These are phyloP conservation scores for Clangula hyemalis DNA, from an alignment of 2,797 vertebrate genomes.

Conservation along the genomic window DNA sequence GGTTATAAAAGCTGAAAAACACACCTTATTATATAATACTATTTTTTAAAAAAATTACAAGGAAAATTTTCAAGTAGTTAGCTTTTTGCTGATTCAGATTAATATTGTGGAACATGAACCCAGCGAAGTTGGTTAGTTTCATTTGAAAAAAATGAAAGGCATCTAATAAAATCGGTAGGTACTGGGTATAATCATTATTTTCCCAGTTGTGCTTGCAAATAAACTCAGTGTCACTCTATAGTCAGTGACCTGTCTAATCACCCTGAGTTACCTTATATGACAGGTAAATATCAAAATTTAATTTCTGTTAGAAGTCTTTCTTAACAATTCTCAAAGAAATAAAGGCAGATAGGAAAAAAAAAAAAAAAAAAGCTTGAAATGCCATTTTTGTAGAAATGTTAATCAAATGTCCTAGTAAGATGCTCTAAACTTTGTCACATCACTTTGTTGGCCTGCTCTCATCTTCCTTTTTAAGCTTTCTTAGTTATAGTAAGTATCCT, in stretches of 20 bases:
- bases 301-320: neutral
- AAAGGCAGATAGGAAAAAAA: neutral
- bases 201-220: neutral
- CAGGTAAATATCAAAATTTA: neutral
- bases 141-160: slow-evolving; percentile 4
- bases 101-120: neutral
- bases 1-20: neutral
- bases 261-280: neutral
- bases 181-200: neutral
- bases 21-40: neutral
- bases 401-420: neutral
- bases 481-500: neutral
- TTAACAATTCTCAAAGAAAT: neutral
- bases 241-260: neutral
- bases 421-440: neutral
- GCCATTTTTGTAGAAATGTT: neutral
- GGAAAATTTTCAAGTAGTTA: neutral
- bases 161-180: neutral
- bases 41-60: neutral
- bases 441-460: neutral
- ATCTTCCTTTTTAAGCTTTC: neutral
- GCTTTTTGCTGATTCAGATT: slow-evolving; percentile 9
- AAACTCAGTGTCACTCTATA: neutral
- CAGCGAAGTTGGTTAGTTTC: neutral
- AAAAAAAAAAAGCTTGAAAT: neutral